Conservation (phyloP, 2,888 invertebrate genomes). For the Netelia melanura region DNA sequence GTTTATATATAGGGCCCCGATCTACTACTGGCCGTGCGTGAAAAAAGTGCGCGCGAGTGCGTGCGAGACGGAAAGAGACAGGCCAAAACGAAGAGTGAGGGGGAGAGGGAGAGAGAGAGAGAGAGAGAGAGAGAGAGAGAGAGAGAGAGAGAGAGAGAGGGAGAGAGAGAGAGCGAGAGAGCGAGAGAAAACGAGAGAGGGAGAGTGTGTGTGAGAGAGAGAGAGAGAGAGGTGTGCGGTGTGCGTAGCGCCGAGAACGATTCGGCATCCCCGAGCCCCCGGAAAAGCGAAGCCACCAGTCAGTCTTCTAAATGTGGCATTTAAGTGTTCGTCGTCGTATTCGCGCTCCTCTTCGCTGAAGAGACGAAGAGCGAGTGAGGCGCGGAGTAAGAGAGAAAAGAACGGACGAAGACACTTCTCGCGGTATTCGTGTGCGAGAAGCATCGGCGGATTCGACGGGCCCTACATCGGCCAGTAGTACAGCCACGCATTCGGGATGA, state of each 20-base stretch:
- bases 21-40: conserved; percentile 64
- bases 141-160: conserved; percentile 23
- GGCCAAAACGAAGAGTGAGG: conserved; percentile 4
- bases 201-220: background rate
- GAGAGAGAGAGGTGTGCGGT: conserved; percentile 42
- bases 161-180: conserved; percentile 13
- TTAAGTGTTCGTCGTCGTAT: conserved; percentile 69
- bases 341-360: conserved; percentile 67
- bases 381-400: conserved; percentile 30
- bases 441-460: conserved; percentile 34
- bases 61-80: conserved; percentile 28
- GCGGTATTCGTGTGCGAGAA: conserved; percentile 29
- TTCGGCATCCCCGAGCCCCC: conserved; percentile 68
- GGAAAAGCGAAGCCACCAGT: conserved; percentile 68
- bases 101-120: conserved; percentile 14
- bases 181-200: background rate
- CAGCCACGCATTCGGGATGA: conserved; percentile 66
- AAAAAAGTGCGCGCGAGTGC: conserved; percentile 59
- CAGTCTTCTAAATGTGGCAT: conserved; percentile 71
- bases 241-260: conserved; percentile 54
- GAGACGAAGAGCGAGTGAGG: conserved; percentile 20
- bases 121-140: background rate
- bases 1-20: conserved; percentile 49
- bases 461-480: conserved; percentile 63
- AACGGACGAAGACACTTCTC: conserved; percentile 46